These are phyloP conservation scores for Mesocricetus auratus DNA, from an alignment of 2,113 vertebrate species.

Conservation along the genomic window DNA sequence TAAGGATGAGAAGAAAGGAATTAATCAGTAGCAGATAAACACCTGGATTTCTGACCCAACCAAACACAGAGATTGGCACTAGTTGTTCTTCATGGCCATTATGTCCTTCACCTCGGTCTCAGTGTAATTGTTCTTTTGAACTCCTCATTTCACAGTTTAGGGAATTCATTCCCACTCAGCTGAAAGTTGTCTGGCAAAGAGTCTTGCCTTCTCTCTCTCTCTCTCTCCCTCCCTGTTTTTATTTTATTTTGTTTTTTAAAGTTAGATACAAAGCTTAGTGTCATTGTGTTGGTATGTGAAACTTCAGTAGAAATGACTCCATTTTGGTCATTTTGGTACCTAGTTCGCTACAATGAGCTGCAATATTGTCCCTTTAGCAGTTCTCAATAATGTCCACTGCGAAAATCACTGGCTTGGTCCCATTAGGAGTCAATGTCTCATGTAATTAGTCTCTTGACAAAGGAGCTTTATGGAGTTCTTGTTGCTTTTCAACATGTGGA, in stretches of 20 bases:
- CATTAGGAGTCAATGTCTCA: not conserved
- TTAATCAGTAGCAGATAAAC: not conserved
- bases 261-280: not conserved
- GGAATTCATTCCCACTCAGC: not conserved
- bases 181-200: not conserved
- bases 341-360: not conserved
- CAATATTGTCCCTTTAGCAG: not conserved
- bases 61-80: not conserved
- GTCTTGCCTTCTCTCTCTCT: not conserved
- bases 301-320: too few relatives aligned
- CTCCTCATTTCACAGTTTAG: not conserved
- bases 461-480: not conserved
- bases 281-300: not conserved
- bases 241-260: not conserved
- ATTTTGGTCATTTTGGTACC: not conserved
- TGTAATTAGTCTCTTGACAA: not conserved
- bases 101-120: not conserved
- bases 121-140: not conserved
- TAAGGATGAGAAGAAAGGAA: not conserved
- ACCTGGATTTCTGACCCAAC: not conserved
- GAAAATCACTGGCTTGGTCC: not conserved
- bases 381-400: not conserved
- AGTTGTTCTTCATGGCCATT: not conserved
- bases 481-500: not conserved
- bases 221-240: not conserved